phyloP scores from a whole-genome alignment of 2,888 invertebrate species.

The Caradrina clavipalpis region DNA sequence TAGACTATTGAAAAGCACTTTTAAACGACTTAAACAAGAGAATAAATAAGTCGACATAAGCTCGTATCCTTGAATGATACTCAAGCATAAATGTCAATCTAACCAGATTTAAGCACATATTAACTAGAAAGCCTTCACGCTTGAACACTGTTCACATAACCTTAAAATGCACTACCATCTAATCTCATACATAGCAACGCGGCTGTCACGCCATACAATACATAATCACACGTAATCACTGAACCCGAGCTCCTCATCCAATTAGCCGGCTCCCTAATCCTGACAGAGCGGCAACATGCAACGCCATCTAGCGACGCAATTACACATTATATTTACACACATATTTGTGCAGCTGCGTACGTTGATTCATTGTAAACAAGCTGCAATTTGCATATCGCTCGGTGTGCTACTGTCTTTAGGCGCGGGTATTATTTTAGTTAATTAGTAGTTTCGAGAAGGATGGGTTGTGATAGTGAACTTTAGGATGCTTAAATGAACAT shows the following conservation, averaged over 20 bases:
- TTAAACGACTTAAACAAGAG: too few relatives aligned
- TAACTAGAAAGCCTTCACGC: conserved; percentile 5
- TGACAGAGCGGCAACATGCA: conserved; percentile 58
- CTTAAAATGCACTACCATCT: conserved; percentile 26
- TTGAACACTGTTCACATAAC: background rate
- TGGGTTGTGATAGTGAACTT: background rate
- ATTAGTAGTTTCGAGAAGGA: conserved; percentile 54
- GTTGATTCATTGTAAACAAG: conserved; percentile 74
- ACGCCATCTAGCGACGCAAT: conserved; percentile 68
- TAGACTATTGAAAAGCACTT: too few relatives aligned
- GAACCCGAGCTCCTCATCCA: conserved; percentile 53
- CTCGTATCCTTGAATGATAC: too few relatives aligned
- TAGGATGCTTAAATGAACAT: too few relatives aligned
- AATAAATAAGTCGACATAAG: too few relatives aligned
- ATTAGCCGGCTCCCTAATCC: conserved; percentile 61
- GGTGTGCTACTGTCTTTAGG: conserved; percentile 65
- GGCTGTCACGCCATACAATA: conserved; percentile 36
- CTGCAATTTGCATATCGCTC: conserved; percentile 68
- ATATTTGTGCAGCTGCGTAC: conserved; percentile 77
- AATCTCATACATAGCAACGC: conserved; percentile 29
- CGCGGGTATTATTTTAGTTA: conserved; percentile 68
- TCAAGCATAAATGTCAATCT: too few relatives aligned
- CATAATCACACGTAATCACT: conserved; percentile 54
- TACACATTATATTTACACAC: conserved; percentile 70
- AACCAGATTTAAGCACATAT: background rate